These are phyloP conservation scores for Dasysyrphus albostriatus DNA, from an alignment of 2,888 invertebrate genomes.

Conservation along the genomic window DNA sequence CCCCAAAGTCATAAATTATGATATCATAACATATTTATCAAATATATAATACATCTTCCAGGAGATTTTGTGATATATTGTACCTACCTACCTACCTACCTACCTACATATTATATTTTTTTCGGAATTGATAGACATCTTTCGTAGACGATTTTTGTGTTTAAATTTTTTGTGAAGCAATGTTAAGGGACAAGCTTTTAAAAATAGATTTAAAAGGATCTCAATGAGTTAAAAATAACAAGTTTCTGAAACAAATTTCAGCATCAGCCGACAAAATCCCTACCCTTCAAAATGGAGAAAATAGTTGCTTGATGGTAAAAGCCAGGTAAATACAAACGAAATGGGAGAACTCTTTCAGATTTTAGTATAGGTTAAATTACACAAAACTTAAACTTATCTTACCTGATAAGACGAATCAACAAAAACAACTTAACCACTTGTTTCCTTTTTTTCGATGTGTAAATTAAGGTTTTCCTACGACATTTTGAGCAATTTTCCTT, in stretches of 20 bases:
- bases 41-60: constrained; percentile 62
- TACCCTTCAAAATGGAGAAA: too few species aligned
- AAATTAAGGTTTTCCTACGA: too few species aligned
- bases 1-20: constrained; percentile 71
- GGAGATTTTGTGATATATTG: constrained; percentile 71
- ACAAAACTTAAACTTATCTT: too few species aligned
- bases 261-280: too few species aligned
- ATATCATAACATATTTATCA: constrained; percentile 73
- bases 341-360: too few species aligned
- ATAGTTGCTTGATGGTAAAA: too few species aligned
- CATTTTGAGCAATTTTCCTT: too few species aligned
- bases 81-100: background rate
- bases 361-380: too few species aligned
- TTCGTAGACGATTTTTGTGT: constrained; percentile 17
- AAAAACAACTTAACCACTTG: too few species aligned
- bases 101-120: background rate
- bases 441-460: too few species aligned
- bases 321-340: too few species aligned
- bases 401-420: too few species aligned
- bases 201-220: background rate
- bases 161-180: background rate
- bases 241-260: background rate
- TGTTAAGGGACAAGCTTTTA: background rate
- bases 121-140: constrained; percentile 24
- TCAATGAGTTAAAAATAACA: background rate